Evolutionary conservation across 2,113 vertebrate species (phyloP).

Genomic region (Scolopax mira): DNA sequence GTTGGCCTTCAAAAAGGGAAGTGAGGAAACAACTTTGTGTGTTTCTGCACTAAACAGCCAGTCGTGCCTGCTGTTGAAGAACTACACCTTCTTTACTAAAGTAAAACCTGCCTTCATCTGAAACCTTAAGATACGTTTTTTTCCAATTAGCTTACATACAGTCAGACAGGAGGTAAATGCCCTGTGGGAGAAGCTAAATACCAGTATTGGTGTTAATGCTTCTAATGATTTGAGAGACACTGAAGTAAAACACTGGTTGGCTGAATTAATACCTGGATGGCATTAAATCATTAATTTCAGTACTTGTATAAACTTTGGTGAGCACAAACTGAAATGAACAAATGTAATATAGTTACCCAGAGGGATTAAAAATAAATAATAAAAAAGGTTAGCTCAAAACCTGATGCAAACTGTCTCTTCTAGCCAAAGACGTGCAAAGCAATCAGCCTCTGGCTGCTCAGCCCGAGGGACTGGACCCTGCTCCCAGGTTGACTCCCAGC

Average conservation of each 20-base stretch:
- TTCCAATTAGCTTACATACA: neutral
- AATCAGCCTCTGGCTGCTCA: neutral
- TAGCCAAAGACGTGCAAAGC: neutral
- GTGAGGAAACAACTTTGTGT: neutral
- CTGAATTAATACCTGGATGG: neutral
- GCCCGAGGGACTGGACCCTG: neutral
- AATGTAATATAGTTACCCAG: neutral
- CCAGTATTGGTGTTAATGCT: neutral
- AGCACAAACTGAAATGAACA: neutral
- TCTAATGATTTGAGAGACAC: neutral
- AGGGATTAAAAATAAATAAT: neutral
- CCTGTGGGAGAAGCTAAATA: neutral
- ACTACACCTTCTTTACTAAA: neutral
- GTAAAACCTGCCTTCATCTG: neutral
- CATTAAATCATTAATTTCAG: neutral
- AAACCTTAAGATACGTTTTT: neutral
- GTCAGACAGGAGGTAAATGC: neutral
- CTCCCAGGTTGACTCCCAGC: neutral
- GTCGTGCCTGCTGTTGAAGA: neutral
- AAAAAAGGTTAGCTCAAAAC: neutral
- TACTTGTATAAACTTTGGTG: neutral
- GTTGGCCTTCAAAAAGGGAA: neutral
- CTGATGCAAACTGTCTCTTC: neutral
- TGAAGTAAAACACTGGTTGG: neutral
- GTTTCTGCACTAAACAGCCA: neutral